Base-by-base conservation (phyloP, 2,113 vertebrate genomes). In the Ceuthmochares aereus region DNA sequence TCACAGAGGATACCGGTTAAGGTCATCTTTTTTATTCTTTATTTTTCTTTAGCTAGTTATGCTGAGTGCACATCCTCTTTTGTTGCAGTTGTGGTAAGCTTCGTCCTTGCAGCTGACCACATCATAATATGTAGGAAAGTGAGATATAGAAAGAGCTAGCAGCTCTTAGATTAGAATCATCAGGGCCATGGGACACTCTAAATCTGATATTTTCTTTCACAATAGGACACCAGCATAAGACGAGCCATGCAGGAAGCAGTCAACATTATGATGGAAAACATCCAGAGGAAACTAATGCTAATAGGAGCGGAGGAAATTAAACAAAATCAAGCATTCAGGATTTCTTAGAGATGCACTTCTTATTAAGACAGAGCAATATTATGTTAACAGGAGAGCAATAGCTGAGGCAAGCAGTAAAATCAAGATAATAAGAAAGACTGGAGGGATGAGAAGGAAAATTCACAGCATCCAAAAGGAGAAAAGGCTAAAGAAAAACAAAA, bases 401-500 rank as follows among this genome's bases (percentile, higher is more conserved):
- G 83, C 47, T 93, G 82, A 88, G 23, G 40, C 37, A 86, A 93
- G 56, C n/a, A 84, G 56, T 78, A 84, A 87, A 95, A 59, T 72
- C 49, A 47, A 84, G 64, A 37, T 49, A 87, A 43, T 68, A 89
- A 63, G 64, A 80, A 67, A 56, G 12, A 58, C 20, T 69, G n/a
- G 32, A 89, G 26, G 12, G 26, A 60, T 36, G 6, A 84, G 27
- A 56, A 77, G 42, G 22, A 81, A 92, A 87, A 91, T 29, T 13
- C 30, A 54, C 16, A 54, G 34, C 27, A 72, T 14, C 2, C 11
- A 40, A n/a, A 83, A 70, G 10, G 34, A 87, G 40, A 67, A 60
- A 37, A 64, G 9, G 25, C 16, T 60, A 40, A 74, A 66, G 30
- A 66, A 82, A 76, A 88, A 23, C 20, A 60, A 73, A 81, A 78